Evolutionary conservation across 2,888 invertebrate species (phyloP).

Genomic region (Ypsolopha scabrella): DNA sequence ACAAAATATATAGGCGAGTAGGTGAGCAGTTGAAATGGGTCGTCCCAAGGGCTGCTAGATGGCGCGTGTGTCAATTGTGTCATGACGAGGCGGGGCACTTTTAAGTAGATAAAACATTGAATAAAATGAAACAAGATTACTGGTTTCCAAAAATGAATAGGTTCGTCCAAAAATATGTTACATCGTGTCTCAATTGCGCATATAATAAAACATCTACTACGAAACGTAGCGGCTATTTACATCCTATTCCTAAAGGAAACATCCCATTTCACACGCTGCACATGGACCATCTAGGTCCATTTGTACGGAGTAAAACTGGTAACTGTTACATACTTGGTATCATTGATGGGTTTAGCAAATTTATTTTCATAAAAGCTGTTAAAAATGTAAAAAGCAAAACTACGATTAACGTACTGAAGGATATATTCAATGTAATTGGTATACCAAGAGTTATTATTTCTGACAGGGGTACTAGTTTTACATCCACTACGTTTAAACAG

Average conservation of each 20-base stretch:
- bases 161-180: slow-evolving; percentile 12
- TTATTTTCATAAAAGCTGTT: slow-evolving; percentile 7
- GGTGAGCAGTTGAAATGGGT: slow-evolving; percentile 14
- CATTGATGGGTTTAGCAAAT: slow-evolving; percentile 11
- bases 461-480: slow-evolving; percentile 7
- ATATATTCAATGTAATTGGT: slow-evolving; percentile 3
- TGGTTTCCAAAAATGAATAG: slow-evolving; percentile 10
- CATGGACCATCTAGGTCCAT: slow-evolving; percentile 12
- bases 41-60: slow-evolving; percentile 16
- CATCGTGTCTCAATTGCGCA: slow-evolving; percentile 14
- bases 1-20: slow-evolving; percentile 6
- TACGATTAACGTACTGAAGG: slow-evolving; percentile 6
- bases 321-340: slow-evolving; percentile 13
- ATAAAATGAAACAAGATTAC: slow-evolving; percentile 9
- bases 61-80: slow-evolving; percentile 12
- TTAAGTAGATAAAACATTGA: slow-evolving; percentile 9
- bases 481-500: slow-evolving; percentile 2
- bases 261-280: slow-evolving; percentile 7
- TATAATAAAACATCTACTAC: slow-evolving; percentile 9
- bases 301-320: slow-evolving; percentile 10
- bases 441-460: slow-evolving; percentile 7
- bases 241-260: slow-evolving; percentile 8
- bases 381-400: slow-evolving; percentile 6
- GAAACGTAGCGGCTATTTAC: slow-evolving; percentile 4
- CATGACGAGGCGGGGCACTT: slow-evolving; percentile 12